Conservation (phyloP, 2,797 vertebrate genomes). For the Fringilla coelebs region DNA sequence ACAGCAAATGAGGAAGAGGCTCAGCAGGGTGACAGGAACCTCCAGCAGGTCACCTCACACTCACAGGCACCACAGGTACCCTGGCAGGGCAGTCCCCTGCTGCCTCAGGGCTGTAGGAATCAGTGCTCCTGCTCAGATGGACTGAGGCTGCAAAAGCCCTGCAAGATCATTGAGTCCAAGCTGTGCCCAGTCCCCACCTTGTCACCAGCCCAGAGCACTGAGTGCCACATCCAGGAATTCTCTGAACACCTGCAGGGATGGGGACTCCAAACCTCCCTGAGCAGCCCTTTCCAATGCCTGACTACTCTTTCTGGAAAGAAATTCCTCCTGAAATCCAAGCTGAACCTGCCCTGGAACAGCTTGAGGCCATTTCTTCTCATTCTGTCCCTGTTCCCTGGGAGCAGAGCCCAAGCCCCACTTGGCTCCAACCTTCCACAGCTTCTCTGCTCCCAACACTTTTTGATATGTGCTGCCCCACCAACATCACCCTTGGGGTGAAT, state of each 20-base stretch:
- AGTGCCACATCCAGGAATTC: not conserved
- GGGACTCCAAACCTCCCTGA: not conserved
- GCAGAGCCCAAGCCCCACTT: not conserved
- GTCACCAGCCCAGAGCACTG: not conserved
- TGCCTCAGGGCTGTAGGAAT: not conserved
- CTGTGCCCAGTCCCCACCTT: fast-evolving
- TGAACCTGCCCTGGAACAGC: not conserved
- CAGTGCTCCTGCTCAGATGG: not conserved
- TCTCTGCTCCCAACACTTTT: not conserved
- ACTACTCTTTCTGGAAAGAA: not conserved
- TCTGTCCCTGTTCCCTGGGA: not conserved
- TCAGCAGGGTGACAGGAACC: not conserved
- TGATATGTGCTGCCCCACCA: not conserved
- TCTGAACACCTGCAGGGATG: not conserved
- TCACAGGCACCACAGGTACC: not conserved
- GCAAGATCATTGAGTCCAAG: fast-evolving
- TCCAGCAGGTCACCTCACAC: not conserved
- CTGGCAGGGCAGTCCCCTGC: not conserved
- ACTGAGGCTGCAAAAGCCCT: not conserved
- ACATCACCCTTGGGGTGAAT: not conserved
- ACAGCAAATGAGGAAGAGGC: not conserved
- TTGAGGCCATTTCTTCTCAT: not conserved
- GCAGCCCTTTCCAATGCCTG: not conserved
- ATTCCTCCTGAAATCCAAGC: not conserved
- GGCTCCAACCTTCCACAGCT: not conserved